A percentile compares a stretch with the other conserved stretches of the same genome.
These are phyloP conservation scores for Serranus cabrilla DNA, from an alignment of 2,797 vertebrate genomes.

Conservation along the genomic window DNA sequence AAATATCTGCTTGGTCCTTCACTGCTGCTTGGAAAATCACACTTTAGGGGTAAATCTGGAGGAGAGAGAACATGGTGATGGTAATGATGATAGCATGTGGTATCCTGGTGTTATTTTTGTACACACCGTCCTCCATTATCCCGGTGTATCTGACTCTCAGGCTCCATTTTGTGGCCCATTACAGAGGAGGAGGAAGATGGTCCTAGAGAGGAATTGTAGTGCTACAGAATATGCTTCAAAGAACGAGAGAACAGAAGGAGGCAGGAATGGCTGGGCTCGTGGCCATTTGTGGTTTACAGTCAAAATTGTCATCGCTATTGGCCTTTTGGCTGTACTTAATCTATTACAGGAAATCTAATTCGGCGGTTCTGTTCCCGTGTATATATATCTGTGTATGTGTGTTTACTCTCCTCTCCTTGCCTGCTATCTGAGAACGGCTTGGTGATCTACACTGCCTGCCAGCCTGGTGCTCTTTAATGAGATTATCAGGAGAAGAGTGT, in stretches of 20 bases:
- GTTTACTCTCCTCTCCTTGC: slow-evolving; percentile 37
- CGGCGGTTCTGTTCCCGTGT: slow-evolving; percentile 31
- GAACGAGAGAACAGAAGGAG: slow-evolving; percentile 30
- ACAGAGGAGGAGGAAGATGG: slow-evolving; percentile 70
- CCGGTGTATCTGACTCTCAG: slow-evolving; percentile 64
- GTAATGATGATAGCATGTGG: slow-evolving; percentile 66
- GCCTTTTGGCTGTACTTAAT: slow-evolving; percentile 38
- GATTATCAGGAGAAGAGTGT: slow-evolving; percentile 90
- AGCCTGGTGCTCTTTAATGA: slow-evolving; percentile 87
- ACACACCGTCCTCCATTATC: slow-evolving; percentile 74
- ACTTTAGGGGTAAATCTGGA: slow-evolving; percentile 64
- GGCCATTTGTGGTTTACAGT: slow-evolving; percentile 26
- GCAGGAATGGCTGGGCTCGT: slow-evolving; percentile 11
- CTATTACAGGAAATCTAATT: slow-evolving; percentile 43
- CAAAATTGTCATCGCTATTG: slow-evolving; percentile 23
- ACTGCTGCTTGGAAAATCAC: slow-evolving; percentile 61
- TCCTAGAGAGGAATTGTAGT: slow-evolving; percentile 56
- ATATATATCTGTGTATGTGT: slow-evolving; percentile 43
- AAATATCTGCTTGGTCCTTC: slow-evolving; percentile 62
- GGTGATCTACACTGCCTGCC: slow-evolving; percentile 67
- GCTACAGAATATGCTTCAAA: slow-evolving; percentile 49
- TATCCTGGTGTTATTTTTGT: slow-evolving; percentile 74
- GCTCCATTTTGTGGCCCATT: slow-evolving; percentile 79
- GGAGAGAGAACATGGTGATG: slow-evolving; percentile 61
- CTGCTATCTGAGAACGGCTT: slow-evolving; percentile 56